Conservation (phyloP, 2,888 invertebrate genomes). For the Drosophila suboccidentalis region DNA sequence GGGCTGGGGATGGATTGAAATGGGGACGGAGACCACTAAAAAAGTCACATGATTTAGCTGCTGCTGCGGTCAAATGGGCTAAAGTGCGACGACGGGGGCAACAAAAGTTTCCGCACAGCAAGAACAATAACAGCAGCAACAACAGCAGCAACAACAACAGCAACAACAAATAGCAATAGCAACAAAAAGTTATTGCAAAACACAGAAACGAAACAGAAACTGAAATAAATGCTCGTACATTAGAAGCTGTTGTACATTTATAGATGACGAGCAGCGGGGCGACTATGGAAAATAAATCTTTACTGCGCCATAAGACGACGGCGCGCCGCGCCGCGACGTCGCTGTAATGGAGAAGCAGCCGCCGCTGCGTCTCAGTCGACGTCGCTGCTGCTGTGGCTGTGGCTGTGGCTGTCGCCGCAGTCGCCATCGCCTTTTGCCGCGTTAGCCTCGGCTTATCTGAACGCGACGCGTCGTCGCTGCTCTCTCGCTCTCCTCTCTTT, state of each 20-base stretch:
- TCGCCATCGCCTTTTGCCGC: slow-evolving; percentile 16
- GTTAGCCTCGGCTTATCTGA: slow-evolving; percentile 57
- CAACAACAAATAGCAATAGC: slow-evolving; percentile 51
- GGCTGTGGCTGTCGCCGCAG: not conserved
- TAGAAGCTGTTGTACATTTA: slow-evolving; percentile 66
- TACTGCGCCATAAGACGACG: slow-evolving; percentile 79
- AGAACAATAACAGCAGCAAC: slow-evolving; percentile 48
- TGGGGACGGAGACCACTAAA: slow-evolving; percentile 54
- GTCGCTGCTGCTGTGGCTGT: slow-evolving; percentile 1
- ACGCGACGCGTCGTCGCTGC: slow-evolving; percentile 7
- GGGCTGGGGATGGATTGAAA: slow-evolving; percentile 2
- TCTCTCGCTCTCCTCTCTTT: slow-evolving; percentile 13
- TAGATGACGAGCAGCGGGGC: slow-evolving; percentile 49
- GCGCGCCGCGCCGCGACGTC: slow-evolving; percentile 30
- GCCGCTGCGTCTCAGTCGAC: slow-evolving; percentile 11
- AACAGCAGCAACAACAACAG: slow-evolving; percentile 26
- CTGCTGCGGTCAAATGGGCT: slow-evolving; percentile 69
- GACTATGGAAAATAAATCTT: slow-evolving; percentile 78
- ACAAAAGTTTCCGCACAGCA: slow-evolving; percentile 71
- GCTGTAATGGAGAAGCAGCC: slow-evolving; percentile 11
- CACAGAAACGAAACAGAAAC: slow-evolving; percentile 55
- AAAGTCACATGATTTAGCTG: slow-evolving; percentile 75
- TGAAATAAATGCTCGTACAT: slow-evolving; percentile 61
- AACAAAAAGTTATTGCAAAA: slow-evolving; percentile 69
- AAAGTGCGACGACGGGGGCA: slow-evolving; percentile 52